Evolutionary conservation across 2,797 vertebrate genomes (phyloP).

Genomic region (Xiphorhynchus erythropygius): DNA sequence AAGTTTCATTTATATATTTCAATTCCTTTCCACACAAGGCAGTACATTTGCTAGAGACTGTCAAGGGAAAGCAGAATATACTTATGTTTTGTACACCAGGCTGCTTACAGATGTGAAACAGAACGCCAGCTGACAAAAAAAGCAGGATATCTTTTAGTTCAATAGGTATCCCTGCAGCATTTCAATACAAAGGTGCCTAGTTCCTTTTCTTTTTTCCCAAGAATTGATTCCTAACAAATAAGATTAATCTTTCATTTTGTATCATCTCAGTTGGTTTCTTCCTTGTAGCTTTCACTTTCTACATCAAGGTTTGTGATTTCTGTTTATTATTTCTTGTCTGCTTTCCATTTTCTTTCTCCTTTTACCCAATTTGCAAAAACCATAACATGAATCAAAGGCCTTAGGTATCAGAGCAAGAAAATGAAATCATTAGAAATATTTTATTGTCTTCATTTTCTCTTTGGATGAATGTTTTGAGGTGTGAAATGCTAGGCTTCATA

Average conservation of each 20-base stretch:
- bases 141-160: not conserved
- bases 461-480: not conserved
- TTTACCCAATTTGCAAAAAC: not conserved
- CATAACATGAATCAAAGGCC: not conserved
- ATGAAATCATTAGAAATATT: not conserved
- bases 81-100: not conserved
- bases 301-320: not conserved
- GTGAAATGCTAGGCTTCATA: not conserved
- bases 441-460: not conserved
- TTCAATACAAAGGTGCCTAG: not conserved
- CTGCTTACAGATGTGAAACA: not conserved
- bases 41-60: not conserved
- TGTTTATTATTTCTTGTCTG: not conserved
- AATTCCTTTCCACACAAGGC: not conserved
- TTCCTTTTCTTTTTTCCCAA: not conserved
- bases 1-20: not conserved
- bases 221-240: not conserved
- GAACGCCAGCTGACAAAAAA: not conserved
- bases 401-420: not conserved
- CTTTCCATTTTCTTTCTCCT: not conserved
- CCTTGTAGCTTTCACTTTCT: not conserved
- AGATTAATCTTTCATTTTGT: constrained; percentile 1
- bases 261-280: not conserved
- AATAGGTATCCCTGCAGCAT: not conserved
- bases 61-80: not conserved